Evolutionary conservation across 2,113 vertebrate species (phyloP), one percentile per base, ranked within the genome.

Genomic region (Protobothrops mucrosquamatus): DNA sequence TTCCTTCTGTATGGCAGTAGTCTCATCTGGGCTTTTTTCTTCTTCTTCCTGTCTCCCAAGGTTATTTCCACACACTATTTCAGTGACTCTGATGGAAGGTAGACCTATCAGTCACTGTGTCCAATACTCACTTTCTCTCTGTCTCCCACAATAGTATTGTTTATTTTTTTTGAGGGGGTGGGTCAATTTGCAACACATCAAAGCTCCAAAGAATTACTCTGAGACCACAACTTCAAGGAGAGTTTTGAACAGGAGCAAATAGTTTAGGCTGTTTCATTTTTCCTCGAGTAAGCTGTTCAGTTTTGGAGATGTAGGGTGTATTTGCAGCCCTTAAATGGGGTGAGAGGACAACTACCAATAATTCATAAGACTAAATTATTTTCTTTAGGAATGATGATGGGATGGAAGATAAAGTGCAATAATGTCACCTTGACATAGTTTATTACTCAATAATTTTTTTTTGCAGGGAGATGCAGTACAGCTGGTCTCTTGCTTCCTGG

Each of bases 381-480:
- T 43, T 61, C 29, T 48, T 85, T 92, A 85, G 43, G 14, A 39
- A 93, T 26, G 24, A 51, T 88, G 64, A 56, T 93, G 23, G 51
- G 29, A 15, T 56, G 39, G 69, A 89, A 6, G 64, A 46, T 52
- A 88, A 93, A 81, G 64, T 23, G 51, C 88, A 6, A 11, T 55
- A 87, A 93, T 94, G 9, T 91, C 46, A 90, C 92, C 51, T 92
- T 52, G 87, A 93, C 39, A 94, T 85, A 88, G 89, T 39, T 94
- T 94, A 34, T 51, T 81, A 22, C 85, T 20, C 92, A 29, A 87
- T 89, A 59, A 59, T 55, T 93, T 95, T 90, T 87, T 86, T 64
- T n/a, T n/a, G 4, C 26, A 85, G 43, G 52, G 46, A 7, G 23
- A 46, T 54, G 10, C 29, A 85, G 87, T 48, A 88, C 15, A 93